Evolutionary conservation across 2,113 vertebrate species (phyloP).

Genomic region (Salvator merianae): DNA sequence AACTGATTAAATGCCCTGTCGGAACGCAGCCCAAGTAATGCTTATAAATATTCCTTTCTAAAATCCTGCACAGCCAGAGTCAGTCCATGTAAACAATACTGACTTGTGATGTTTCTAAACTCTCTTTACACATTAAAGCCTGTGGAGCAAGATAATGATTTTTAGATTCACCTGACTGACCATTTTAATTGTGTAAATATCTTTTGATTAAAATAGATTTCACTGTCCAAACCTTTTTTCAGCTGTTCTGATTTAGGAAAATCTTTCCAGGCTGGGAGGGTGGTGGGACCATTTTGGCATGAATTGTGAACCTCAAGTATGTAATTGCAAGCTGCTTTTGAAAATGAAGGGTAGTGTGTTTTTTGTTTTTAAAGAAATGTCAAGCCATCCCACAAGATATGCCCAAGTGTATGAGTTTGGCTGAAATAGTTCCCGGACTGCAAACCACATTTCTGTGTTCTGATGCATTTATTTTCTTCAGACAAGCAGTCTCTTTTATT

Average conservation of each 20-base stretch:
- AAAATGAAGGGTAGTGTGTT: neutral
- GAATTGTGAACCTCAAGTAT: constrained; percentile 39
- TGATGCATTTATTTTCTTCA: neutral
- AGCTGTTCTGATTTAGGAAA: constrained; percentile 30
- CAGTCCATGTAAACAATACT: neutral
- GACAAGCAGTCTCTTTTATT: neutral
- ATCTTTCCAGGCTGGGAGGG: constrained; percentile 35
- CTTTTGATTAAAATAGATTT: constrained; percentile 35
- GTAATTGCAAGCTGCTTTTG: constrained; percentile 14
- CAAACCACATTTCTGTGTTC: neutral
- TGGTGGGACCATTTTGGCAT: constrained; percentile 1
- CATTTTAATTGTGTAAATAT: constrained; percentile 37
- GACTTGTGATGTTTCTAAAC: neutral
- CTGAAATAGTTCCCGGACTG: neutral
- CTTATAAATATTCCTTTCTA: neutral
- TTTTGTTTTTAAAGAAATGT: neutral
- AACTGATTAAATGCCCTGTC: too few relatives aligned
- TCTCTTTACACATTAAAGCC: neutral
- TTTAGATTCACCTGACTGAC: neutral
- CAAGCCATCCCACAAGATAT: neutral
- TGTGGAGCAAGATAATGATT: neutral
- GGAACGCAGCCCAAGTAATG: too few relatives aligned
- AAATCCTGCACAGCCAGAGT: neutral
- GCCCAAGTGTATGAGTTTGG: neutral
- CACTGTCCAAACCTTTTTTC: constrained; percentile 25